These are phyloP conservation scores for Rousettus madagascariensis DNA, from an alignment of 2,797 vertebrate species.

Conservation along the genomic window DNA sequence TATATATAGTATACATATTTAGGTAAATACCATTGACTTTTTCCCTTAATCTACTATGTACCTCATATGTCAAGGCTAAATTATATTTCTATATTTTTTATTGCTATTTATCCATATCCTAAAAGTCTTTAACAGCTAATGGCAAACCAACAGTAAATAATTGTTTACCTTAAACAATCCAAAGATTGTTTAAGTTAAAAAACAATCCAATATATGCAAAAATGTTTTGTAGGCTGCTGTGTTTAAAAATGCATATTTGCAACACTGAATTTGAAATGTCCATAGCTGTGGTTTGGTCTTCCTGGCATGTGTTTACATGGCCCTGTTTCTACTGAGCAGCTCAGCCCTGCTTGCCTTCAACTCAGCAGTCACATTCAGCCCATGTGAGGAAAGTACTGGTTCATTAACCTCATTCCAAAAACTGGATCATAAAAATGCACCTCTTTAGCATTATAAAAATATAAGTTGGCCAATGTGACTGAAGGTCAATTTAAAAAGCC, in stretches of 20 bases:
- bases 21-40: not conserved
- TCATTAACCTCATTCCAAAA: constrained; percentile 40
- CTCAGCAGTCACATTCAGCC: not conserved
- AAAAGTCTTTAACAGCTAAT: constrained; percentile 36
- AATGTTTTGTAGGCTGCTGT: not conserved
- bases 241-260: not conserved
- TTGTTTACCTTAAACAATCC: constrained; percentile 18
- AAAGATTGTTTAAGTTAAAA: not conserved
- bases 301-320: not conserved
- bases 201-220: not conserved
- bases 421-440: not conserved
- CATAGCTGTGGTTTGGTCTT: not conserved
- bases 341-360: not conserved
- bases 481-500: constrained; percentile 29
- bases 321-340: not conserved
- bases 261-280: not conserved
- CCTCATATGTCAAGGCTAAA: not conserved
- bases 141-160: not conserved
- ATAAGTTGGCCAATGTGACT: not conserved
- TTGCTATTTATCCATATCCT: not conserved
- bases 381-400: not conserved
- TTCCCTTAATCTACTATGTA: not conserved
- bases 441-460: constrained; percentile 6
- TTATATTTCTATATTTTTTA: not conserved
- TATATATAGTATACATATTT: not conserved